Percentiles rank a stretch among this genome's conserved stretches.
These are phyloP conservation scores for Serinus canaria DNA, from an alignment of 2,113 vertebrate species.

Conservation along the genomic window DNA sequence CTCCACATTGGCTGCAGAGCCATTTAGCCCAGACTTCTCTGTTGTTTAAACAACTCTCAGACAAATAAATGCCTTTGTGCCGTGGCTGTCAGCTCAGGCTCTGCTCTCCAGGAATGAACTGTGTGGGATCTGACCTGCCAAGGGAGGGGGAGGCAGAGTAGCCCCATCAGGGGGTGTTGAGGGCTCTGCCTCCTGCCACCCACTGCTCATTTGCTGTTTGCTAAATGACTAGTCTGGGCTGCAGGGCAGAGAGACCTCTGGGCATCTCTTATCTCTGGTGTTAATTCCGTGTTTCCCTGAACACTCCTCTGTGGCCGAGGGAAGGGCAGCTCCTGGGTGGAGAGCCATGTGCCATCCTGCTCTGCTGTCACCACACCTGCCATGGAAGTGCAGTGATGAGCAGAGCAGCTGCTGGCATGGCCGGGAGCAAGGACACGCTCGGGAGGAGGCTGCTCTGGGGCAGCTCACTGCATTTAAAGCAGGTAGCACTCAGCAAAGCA, in stretches of 20 bases:
- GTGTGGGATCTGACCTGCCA: neutral
- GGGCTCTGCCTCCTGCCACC: neutral
- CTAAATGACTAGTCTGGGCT: neutral
- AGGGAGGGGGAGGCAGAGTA: neutral
- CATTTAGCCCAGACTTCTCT: neutral
- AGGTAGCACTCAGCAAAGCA: neutral
- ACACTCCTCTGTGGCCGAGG: fast-evolving
- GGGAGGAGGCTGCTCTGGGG: neutral
- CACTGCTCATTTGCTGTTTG: neutral
- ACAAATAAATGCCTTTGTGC: neutral
- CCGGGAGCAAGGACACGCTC: neutral
- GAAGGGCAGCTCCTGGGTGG: neutral
- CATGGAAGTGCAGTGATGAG: fast-evolving
- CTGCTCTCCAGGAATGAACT: neutral
- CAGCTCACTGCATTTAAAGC: neutral
- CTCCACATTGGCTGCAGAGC: neutral
- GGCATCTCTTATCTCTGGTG: neutral
- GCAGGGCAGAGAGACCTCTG: neutral
- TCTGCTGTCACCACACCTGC: fast-evolving
- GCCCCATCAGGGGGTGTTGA: fast-evolving
- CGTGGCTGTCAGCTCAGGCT: neutral
- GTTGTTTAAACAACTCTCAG: neutral
- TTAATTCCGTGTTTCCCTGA: neutral
- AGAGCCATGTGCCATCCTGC: fast-evolving
- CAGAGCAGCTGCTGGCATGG: neutral